Base-by-base conservation (phyloP, 2,888 invertebrate genomes). In the Euproctis similis region DNA sequence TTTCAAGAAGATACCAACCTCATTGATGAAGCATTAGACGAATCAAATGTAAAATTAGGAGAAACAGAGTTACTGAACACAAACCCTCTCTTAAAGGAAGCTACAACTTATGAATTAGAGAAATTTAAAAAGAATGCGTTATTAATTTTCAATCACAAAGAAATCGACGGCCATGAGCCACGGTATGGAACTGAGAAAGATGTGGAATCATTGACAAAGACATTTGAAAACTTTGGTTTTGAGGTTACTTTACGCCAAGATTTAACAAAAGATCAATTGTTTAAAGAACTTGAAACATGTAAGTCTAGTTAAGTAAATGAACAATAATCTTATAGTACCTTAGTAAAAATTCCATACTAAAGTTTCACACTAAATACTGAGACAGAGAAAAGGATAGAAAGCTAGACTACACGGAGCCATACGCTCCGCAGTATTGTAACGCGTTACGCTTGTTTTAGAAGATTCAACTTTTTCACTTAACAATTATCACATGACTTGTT, bases 91-190 rank as follows among this genome's bases (percentile, higher is more conserved):
- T 24, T 53, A 1, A 69, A 60, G 39, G 25, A 57, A 8, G 67
- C 69, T 0, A 17, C 36, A 0, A 76, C 78, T 0, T 78, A 80
- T 27, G 60, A 70, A 51, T 38, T 80, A 24, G 76, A 80, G 38
- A 67, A 35, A 2, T 78, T 73, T 49, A 51, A 66, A n/a, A 71
- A 73, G 37, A 67, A 77, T 26, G 57, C 48, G n/a, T 28, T 80
- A 12, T 36, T 77, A 5, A 72, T 80, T 28, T 71, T 80, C 18
- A 76, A 78, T 47, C 77, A 77, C 31, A 56, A 59, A 24, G 55
- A 60, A 9, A 46, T 74, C 13, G 52, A 54, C 8, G 71, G 64
- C 0, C 61, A 62, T 26, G 41, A 41, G n/a, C 60, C 62, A 1
- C 59, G 78, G 30, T 19, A 42, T 8, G 80, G 78, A 0, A 70